A percentile compares a stretch with the other conserved stretches of the same genome.
Conservation (phyloP, 2,888 invertebrate genomes). For the Erebia palarica region DNA sequence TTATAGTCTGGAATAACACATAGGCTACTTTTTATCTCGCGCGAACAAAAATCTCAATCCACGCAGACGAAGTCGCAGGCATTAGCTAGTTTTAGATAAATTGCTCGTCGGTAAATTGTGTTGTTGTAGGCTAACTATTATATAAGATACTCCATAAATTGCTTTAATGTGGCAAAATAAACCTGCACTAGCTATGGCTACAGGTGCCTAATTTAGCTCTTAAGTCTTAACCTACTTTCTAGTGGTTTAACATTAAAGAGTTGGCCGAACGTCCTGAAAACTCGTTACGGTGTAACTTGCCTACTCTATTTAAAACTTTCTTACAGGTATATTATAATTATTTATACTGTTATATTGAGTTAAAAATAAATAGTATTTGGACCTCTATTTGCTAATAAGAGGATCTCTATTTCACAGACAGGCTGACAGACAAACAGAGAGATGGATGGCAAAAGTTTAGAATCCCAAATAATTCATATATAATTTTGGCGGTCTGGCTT, state of each 20-base stretch:
- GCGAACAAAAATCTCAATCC: too few relatives aligned
- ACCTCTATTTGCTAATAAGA: too few relatives aligned
- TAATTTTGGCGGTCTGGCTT: too few relatives aligned
- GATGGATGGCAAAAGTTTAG: neutral
- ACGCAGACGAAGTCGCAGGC: too few relatives aligned
- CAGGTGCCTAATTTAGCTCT: slow-evolving; percentile 63
- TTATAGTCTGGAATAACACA: too few relatives aligned
- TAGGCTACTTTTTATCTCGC: too few relatives aligned
- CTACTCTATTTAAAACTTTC: neutral
- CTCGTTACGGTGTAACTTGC: neutral
- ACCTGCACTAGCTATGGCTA: slow-evolving; percentile 45
- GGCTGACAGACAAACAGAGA: neutral
- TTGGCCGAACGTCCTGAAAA: slow-evolving; percentile 51
- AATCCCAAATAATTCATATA: neutral
- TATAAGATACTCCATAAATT: slow-evolving; percentile 10
- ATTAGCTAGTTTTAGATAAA: neutral
- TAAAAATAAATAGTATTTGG: neutral
- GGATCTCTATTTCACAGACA: neutral
- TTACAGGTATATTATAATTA: neutral
- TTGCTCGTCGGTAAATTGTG: neutral
- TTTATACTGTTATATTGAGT: neutral
- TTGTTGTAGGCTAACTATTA: neutral
- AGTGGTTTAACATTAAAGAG: slow-evolving; percentile 60
- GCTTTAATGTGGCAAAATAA: slow-evolving; percentile 15
- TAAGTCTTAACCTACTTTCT: slow-evolving; percentile 56